phyloP scores from a whole-genome alignment of 37 sponge, comb jelly and placozoan species.

The Halichondria panicea region DNA sequence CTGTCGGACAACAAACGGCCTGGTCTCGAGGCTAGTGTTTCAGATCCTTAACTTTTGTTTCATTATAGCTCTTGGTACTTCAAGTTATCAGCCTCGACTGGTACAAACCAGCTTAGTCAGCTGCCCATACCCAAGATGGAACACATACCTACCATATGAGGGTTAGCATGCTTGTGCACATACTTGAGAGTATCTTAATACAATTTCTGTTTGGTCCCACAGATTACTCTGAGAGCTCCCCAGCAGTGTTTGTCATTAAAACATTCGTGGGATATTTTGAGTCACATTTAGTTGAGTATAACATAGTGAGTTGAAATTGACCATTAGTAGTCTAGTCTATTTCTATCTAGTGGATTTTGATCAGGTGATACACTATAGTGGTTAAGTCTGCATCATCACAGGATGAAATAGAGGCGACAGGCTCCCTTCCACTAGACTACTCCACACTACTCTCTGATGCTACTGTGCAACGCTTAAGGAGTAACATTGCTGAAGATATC shows the following conservation, averaged over 20 bases:
- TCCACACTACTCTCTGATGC: conserved; percentile 27
- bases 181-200: not conserved
- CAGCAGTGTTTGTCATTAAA: conserved; percentile 8
- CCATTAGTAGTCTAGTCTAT: not conserved
- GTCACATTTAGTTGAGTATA: not conserved
- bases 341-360: not conserved
- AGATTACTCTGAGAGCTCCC: conserved; percentile 18
- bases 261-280: conserved; percentile 59
- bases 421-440: conserved; percentile 51
- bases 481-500: conserved; percentile 28
- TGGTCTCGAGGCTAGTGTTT: no score
- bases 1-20: no score
- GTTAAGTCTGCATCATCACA: not conserved
- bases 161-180: conserved; percentile 7
- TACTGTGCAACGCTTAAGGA: not conserved
- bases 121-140: conserved; percentile 63
- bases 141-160: conserved; percentile 59
- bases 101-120: conserved; percentile 42
- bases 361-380: not conserved
- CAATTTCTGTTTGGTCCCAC: not conserved
- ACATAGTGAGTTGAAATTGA: conserved; percentile 13
- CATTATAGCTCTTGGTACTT: not conserved
- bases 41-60: not conserved
- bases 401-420: conserved; percentile 48
- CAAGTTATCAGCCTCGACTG: conserved; percentile 1